Percentiles rank a stretch among this genome's conserved stretches.
Evolutionary conservation across 2,113 vertebrate genomes (phyloP).

Genomic region (Callithrix jacchus): DNA sequence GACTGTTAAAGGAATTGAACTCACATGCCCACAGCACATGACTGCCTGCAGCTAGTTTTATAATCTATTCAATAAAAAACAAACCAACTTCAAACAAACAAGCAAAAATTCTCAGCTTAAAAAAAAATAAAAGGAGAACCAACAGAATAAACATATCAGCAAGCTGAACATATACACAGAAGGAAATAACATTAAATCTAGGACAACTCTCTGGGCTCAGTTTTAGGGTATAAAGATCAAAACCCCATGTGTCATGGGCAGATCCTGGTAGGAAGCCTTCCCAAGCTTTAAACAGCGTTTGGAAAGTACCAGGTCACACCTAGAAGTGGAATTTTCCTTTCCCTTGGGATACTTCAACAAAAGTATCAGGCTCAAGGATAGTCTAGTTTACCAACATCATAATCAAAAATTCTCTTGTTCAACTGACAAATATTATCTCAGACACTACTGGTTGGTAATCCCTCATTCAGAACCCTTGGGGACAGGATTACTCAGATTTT

Average conservation of each 20-base stretch:
- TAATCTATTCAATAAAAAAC: constrained; percentile 47
- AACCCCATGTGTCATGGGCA: background rate
- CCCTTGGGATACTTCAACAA: background rate
- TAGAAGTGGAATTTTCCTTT: constrained; percentile 3
- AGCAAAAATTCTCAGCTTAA: constrained; percentile 25
- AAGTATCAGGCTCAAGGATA: background rate
- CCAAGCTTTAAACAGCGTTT: background rate
- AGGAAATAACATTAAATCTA: constrained; percentile 20
- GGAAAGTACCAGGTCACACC: background rate
- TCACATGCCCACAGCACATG: constrained; percentile 46
- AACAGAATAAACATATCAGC: constrained; percentile 41
- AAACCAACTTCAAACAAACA: background rate
- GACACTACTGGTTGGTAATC: constrained; percentile 8
- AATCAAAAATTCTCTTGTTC: constrained; percentile 21
- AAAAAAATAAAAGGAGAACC: constrained; percentile 11
- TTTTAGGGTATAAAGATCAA: background rate
- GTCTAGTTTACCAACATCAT: constrained; percentile 40
- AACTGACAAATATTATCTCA: constrained; percentile 6
- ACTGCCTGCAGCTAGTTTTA: constrained; percentile 49
- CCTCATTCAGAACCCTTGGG: background rate
- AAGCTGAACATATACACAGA: constrained; percentile 30
- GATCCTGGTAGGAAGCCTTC: constrained; percentile 5
- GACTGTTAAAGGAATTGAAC: constrained; percentile 38
- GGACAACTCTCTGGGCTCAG: background rate
- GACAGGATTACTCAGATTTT: constrained; percentile 35